Conservation (phyloP, 2,113 vertebrate species). For the Heterotis niloticus region DNA sequence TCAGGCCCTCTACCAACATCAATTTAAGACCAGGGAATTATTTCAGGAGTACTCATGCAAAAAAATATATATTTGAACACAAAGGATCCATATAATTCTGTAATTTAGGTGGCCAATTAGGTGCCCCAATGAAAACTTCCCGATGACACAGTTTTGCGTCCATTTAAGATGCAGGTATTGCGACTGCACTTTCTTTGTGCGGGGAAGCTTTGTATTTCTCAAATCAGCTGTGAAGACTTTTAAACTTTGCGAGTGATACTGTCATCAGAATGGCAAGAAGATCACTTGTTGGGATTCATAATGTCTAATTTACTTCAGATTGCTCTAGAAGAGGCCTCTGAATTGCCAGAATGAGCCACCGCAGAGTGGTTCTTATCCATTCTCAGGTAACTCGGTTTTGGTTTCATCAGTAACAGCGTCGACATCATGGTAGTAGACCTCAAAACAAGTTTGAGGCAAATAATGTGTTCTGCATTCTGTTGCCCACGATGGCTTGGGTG, state of each 20-base stretch:
- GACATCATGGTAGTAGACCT: no score
- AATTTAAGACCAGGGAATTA: slow-evolving; percentile 2
- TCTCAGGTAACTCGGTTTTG: no score
- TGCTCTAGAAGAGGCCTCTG: no score
- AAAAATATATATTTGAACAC: slow-evolving; percentile 6
- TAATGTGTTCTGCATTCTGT: no score
- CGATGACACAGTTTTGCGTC: not conserved
- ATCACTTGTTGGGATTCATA: no score
- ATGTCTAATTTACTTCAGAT: no score
- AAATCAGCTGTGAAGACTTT: not conserved
- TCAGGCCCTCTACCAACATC: not conserved
- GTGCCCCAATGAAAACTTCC: not conserved
- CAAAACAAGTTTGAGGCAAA: no score
- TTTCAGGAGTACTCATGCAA: slow-evolving; percentile 2
- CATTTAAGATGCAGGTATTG: not conserved
- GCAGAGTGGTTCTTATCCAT: no score
- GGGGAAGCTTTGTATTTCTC: not conserved
- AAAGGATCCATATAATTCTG: not conserved
- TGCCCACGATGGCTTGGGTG: no score
- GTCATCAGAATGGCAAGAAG: not conserved
- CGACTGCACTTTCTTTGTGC: not conserved
- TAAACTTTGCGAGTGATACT: not conserved
- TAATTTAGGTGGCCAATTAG: slow-evolving; percentile 11
- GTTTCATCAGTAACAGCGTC: no score
- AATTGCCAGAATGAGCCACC: no score